A percentile compares a stretch with the other conserved stretches of the same genome.
Conservation (phyloP, 2,888 invertebrate species). For the Brassicogethes aeneus region DNA sequence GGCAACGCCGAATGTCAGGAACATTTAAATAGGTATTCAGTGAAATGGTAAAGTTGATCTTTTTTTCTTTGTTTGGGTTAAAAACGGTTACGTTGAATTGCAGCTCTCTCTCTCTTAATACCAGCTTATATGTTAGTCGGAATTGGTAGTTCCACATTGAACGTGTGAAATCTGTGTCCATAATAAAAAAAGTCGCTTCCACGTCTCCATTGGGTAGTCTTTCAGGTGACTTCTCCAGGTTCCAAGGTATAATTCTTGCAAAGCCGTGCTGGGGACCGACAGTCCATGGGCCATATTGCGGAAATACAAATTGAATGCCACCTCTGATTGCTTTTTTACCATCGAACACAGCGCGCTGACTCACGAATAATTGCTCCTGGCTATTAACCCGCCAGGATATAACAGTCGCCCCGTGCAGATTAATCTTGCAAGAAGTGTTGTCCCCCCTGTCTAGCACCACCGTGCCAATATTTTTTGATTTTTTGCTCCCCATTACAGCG, state of each 20-base stretch:
- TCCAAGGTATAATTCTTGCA: constrained; percentile 88
- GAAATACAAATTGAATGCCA: constrained; percentile 94
- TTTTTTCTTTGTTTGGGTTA: constrained; percentile 87
- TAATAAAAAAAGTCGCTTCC: constrained; percentile 83
- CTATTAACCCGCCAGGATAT: constrained; percentile 95
- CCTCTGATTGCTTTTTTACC: constrained; percentile 94
- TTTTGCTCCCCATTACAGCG: too few species aligned
- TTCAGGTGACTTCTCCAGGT: constrained; percentile 80
- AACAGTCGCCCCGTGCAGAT: constrained; percentile 93
- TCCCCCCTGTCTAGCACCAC: constrained; percentile 92
- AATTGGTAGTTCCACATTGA: constrained; percentile 94
- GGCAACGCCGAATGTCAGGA: constrained; percentile 84
- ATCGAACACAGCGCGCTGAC: constrained; percentile 92
- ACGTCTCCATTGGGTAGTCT: constrained; percentile 84
- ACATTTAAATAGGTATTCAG: constrained; percentile 95
- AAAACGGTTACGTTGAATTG: constrained; percentile 90
- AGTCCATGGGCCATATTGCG: constrained; percentile 92
- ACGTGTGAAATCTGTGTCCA: constrained; percentile 87
- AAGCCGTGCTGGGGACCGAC: constrained; percentile 96
- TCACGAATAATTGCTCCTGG: constrained; percentile 93
- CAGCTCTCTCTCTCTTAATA: constrained; percentile 82
- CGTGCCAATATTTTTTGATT: too few species aligned
- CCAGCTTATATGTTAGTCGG: constrained; percentile 84
- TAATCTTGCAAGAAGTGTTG: constrained; percentile 93
- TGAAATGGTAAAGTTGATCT: constrained; percentile 85